A percentile compares a stretch with the other conserved stretches of the same genome.
Evolutionary conservation across 2,113 vertebrate species (phyloP).

Genomic region (Pseudopipra pipra): DNA sequence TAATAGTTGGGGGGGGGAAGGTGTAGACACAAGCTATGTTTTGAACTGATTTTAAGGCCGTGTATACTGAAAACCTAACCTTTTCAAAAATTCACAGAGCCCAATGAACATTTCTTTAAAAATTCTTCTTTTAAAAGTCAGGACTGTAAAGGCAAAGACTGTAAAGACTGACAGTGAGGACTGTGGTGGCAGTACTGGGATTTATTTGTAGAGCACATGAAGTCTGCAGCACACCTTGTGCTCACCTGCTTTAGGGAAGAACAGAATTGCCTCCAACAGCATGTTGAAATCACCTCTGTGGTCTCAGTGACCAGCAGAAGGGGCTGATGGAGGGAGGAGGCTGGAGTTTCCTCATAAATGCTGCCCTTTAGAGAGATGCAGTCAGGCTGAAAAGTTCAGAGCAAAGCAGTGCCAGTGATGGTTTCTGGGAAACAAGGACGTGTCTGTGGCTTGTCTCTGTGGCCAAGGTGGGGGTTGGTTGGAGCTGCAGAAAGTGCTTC

Average conservation of each 20-base stretch:
- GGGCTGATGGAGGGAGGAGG: background rate
- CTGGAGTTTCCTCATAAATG: background rate
- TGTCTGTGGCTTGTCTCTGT: background rate
- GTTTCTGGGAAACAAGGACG: background rate
- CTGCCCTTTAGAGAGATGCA: background rate
- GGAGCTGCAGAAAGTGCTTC: background rate
- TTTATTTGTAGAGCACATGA: background rate
- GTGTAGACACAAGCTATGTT: background rate
- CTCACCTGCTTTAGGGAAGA: background rate
- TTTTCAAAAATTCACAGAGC: background rate
- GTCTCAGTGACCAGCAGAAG: background rate
- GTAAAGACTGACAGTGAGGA: background rate
- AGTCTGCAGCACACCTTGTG: background rate
- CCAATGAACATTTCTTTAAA: background rate
- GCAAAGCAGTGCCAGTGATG: background rate
- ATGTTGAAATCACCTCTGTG: background rate
- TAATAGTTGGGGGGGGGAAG: background rate
- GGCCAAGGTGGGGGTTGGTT: background rate
- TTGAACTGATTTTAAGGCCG: background rate
- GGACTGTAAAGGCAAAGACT: conserved; percentile 4
- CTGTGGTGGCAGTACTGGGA: background rate
- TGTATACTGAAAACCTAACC: background rate
- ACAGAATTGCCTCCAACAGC: background rate
- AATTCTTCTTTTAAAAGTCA: background rate
- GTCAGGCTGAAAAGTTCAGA: background rate